A percentile compares a stretch with the other conserved stretches of the same genome.
These are phyloP conservation scores for Cryptus armator DNA, from an alignment of 2,888 invertebrate genomes.

Conservation along the genomic window DNA sequence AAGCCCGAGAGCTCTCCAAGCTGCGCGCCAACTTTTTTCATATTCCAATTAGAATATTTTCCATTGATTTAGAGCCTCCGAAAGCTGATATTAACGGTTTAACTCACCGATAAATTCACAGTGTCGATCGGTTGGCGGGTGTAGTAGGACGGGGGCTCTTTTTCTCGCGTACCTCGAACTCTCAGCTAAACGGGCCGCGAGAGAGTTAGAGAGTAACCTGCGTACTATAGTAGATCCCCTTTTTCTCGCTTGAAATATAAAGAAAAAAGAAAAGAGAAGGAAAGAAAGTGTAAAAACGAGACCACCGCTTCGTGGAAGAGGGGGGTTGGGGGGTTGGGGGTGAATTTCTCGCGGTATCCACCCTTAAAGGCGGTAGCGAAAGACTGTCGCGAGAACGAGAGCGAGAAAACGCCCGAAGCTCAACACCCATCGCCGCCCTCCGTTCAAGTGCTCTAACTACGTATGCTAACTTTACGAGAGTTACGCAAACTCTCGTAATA, in stretches of 20 bases:
- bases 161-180: constrained; percentile 34
- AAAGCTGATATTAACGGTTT: constrained; percentile 84
- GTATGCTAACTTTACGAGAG: constrained; percentile 84
- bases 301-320: constrained; percentile 1
- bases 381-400: constrained; percentile 58
- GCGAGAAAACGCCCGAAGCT: constrained; percentile 46
- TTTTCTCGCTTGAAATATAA: constrained; percentile 40
- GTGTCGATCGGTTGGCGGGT: constrained; percentile 78
- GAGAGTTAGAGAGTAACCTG: constrained; percentile 32
- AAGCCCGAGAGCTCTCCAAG: constrained; percentile 43
- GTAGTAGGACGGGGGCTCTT: constrained; percentile 46
- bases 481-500: constrained; percentile 84
- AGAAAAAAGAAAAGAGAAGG: constrained; percentile 46
- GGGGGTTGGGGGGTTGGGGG: neutral
- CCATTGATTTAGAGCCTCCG: constrained; percentile 84
- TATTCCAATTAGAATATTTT: constrained; percentile 85
- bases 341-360: constrained; percentile 12
- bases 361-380: constrained; percentile 46
- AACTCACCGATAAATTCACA: constrained; percentile 83
- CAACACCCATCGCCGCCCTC: constrained; percentile 60
- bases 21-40: constrained; percentile 84
- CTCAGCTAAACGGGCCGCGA: constrained; percentile 15
- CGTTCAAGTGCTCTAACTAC: constrained; percentile 74
- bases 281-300: constrained; percentile 58
- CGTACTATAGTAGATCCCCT: constrained; percentile 35